phyloP scores from a whole-genome alignment of 2,113 vertebrate species.

The Noturus placidus region DNA sequence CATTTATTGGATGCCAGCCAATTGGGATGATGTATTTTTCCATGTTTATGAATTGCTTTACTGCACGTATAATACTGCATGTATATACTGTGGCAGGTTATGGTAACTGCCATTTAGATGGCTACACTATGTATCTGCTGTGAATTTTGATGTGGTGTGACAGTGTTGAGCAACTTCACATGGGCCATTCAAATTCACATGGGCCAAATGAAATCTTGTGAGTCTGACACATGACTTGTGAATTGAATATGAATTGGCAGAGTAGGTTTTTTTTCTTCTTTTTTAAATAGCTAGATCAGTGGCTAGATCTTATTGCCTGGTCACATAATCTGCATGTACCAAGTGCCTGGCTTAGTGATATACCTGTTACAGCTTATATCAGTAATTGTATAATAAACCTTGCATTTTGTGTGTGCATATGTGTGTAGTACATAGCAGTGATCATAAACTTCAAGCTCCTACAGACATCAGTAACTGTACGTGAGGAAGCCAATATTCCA shows the following conservation, averaged over 20 bases:
- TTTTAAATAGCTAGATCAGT: not conserved
- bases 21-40: too few species aligned
- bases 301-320: not conserved
- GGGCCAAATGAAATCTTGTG: not conserved
- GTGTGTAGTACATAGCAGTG: constrained; percentile 84
- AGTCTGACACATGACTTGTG: not conserved
- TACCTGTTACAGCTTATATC: not conserved
- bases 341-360: not conserved
- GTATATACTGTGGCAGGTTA: too few species aligned
- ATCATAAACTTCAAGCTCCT: constrained; percentile 85
- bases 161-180: not conserved
- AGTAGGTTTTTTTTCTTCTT: not conserved
- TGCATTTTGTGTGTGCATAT: constrained; percentile 32
- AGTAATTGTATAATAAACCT: not conserved
- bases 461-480: constrained; percentile 84
- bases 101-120: too few species aligned
- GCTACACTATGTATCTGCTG: too few species aligned
- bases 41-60: too few species aligned
- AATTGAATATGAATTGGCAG: not conserved
- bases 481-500: constrained; percentile 81
- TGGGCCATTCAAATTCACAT: not conserved
- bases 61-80: too few species aligned
- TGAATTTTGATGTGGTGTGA: not conserved
- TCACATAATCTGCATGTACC: not conserved
- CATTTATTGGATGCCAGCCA: too few species aligned